A percentile compares a stretch with the other conserved stretches of the same genome.
These are phyloP conservation scores for Dendrolimus pini DNA, from an alignment of 2,888 invertebrate species.

Conservation along the genomic window DNA sequence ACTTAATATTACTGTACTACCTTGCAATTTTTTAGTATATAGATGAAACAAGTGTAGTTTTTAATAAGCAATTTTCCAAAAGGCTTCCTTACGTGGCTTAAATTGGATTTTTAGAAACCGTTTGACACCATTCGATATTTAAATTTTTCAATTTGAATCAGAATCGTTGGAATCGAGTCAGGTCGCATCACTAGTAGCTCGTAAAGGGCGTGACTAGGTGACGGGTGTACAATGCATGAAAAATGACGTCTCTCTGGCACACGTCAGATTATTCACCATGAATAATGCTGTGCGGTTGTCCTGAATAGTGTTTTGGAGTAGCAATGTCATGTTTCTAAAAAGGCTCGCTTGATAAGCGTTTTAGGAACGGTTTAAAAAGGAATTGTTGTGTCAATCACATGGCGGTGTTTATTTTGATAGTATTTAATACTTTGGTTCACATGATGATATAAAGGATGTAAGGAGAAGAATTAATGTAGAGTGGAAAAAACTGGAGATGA, in stretches of 20 bases:
- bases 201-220: conserved; percentile 34
- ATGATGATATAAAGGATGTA: too few species aligned
- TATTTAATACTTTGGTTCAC: too few species aligned
- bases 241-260: conserved; percentile 32
- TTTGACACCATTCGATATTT: too few species aligned
- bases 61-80: too few species aligned
- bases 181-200: conserved; percentile 10
- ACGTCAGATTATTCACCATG: conserved; percentile 18
- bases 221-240: conserved; percentile 51
- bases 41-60: too few species aligned
- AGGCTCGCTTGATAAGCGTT: background rate
- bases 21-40: too few species aligned
- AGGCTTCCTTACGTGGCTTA: too few species aligned
- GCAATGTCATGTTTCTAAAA: conserved; percentile 1
- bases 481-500: too few species aligned
- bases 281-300: conserved; percentile 12
- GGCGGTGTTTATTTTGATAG: background rate
- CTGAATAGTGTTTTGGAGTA: background rate
- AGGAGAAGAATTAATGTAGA: too few species aligned
- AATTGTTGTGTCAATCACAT: background rate
- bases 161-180: background rate
- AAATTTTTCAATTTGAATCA: background rate
- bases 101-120: too few species aligned
- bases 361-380: background rate
- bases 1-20: too few species aligned